Evolutionary conservation across 1,140 invertebrate genomes (phyloP), one percentile per base, ranked within the genome.

Genomic region (Meloidogyne floridensis): DNA sequence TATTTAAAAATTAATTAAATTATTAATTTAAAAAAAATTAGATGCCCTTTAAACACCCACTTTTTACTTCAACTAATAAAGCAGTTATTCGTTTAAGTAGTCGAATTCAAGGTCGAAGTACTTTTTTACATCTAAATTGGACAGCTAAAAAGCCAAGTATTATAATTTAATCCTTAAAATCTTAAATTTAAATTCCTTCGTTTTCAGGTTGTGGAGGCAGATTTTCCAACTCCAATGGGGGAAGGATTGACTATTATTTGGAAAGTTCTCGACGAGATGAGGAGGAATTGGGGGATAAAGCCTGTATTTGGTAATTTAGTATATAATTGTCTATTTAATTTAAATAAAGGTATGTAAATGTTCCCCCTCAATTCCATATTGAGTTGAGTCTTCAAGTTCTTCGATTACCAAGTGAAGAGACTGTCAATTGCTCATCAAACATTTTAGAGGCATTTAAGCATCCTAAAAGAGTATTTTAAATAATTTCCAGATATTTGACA

Each of bases 351-450:
- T 83, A 59, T 51, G 6, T 83, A 1, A 77, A 56, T 59, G 83
- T 83, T 43, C 83, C 82, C 18, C 18, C 74, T 20, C 82, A 85
- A 72, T 83, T 65, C 51, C 82, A 83, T 47, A 78, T 83, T 47
- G 54, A 82, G 18, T 42, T 83, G 13, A 83, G 32, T 53, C 32
- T 83, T 8, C 73, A 83, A 51, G 82, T 72, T 54, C 42, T 83
- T 5, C 70, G 74, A 56, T 73, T 84, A 80, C 56, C 83, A 20
- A 77, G 83, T 53, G 47, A 42, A 42, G 72, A 83, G 65, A 77
- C 81, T 43, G 69, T 83, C 15, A 83, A 83, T 18, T 83, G 82
- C 53, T 83, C 81, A 5, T 18, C 79, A 47, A 83, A 83, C 43
- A 74, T 47, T n/a, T 70, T 83, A n/a, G 83, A 83, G 42, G 82